Percentiles rank a stretch among this genome's conserved stretches.
Conservation (phyloP, 53 echinoderm and acorn worm species). For the Patiria pectinifera region DNA sequence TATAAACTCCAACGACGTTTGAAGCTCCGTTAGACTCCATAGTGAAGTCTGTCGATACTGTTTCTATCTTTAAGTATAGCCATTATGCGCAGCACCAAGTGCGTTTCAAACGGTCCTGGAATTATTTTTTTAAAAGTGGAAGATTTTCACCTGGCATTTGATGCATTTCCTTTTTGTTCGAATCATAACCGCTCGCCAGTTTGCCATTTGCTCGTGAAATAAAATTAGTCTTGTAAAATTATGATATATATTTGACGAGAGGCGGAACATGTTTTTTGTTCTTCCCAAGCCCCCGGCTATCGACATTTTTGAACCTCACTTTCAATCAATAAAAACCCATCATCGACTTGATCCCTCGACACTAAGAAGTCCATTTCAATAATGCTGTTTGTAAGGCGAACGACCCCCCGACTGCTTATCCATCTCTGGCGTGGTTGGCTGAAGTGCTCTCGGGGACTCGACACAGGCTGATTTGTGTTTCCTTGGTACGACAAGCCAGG, state of each 20-base stretch:
- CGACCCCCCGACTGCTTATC: not conserved
- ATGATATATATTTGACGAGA: not conserved
- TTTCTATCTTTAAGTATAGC: too few species aligned
- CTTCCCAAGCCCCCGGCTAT: slow-evolving; percentile 10
- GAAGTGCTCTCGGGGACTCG: not conserved
- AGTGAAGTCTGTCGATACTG: too few species aligned
- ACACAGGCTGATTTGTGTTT: not conserved
- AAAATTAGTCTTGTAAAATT: too few species aligned
- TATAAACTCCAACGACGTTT: too few species aligned
- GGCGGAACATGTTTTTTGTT: not conserved
- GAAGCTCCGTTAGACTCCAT: too few species aligned
- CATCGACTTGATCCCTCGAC: not conserved
- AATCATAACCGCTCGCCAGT: too few species aligned
- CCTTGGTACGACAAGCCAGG: not conserved
- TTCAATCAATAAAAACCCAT: not conserved
- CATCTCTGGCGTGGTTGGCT: not conserved
- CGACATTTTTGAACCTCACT: slow-evolving; percentile 4
- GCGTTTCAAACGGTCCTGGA: too few species aligned
- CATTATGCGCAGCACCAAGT: too few species aligned
- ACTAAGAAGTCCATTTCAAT: slow-evolving; percentile 28
- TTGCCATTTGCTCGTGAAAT: too few species aligned
- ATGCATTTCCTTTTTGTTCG: too few species aligned
- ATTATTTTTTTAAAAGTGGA: too few species aligned
- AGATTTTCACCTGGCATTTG: too few species aligned
- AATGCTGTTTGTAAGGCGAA: not conserved